Conservation (phyloP, 1,140 invertebrate genomes). For the Tetramorium parvispinum region DNA sequence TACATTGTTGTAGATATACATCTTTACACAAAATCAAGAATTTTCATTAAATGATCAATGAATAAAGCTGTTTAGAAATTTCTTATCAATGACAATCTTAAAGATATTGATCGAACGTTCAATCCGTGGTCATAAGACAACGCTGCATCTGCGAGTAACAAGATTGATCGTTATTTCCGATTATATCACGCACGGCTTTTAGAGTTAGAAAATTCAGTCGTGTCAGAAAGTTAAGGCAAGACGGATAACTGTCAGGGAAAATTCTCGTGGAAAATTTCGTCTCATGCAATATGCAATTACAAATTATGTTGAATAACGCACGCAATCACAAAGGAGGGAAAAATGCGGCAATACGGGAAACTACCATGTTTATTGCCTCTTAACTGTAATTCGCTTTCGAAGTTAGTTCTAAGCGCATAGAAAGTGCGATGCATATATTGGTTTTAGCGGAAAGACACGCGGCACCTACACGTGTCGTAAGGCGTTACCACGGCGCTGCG, state of each 20-base stretch:
- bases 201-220: neutral
- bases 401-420: constrained; percentile 13
- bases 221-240: neutral
- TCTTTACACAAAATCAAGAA: neutral
- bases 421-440: constrained; percentile 12
- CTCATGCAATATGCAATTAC: constrained; percentile 6
- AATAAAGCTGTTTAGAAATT: neutral
- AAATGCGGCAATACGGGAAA: neutral
- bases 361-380: constrained; percentile 20
- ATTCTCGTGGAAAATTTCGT: constrained; percentile 13
- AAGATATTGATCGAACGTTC: neutral
- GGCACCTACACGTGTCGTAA: constrained; percentile 7
- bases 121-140: neutral
- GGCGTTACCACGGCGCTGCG: neutral
- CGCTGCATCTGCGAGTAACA: neutral
- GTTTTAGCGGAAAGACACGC: neutral
- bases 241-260: neutral
- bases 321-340: neutral
- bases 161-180: neutral
- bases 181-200: neutral
- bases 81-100: neutral
- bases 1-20: neutral
- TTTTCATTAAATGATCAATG: neutral
- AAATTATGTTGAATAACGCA: neutral
- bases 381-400: neutral